phyloP scores from a whole-genome alignment of 2,113 vertebrate genomes.

The Podiceps cristatus region DNA sequence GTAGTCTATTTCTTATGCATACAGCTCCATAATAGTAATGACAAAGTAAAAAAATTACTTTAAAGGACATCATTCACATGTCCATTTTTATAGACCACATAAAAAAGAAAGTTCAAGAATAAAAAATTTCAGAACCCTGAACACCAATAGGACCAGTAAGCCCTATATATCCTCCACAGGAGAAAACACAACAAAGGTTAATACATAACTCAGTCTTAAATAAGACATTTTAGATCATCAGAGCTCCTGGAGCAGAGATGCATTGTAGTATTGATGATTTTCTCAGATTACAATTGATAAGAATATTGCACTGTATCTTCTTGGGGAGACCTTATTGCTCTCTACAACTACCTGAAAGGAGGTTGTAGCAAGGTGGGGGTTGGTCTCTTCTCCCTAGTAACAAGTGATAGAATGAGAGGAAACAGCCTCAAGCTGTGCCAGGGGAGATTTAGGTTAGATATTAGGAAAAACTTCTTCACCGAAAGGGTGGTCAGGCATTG shows the following conservation, averaged over 20 bases:
- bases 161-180: neutral
- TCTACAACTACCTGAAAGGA: no score
- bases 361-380: no score
- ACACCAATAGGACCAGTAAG: neutral
- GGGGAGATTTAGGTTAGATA: no score
- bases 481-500: no score
- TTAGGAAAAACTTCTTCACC: no score
- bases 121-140: neutral
- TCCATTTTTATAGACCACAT: neutral
- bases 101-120: neutral
- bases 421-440: no score
- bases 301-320: neutral
- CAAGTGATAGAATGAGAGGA: no score
- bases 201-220: neutral
- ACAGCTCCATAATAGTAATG: neutral
- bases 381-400: no score
- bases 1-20: neutral
- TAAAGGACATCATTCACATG: neutral
- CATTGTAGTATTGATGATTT: neutral
- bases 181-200: neutral
- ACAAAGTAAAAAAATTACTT: neutral
- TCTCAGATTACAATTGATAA: neutral
- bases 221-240: neutral
- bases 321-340: no score
- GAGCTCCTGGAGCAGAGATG: neutral